phyloP scores from a whole-genome alignment of 2,113 vertebrate species.

The Lasiurus borealis region DNA sequence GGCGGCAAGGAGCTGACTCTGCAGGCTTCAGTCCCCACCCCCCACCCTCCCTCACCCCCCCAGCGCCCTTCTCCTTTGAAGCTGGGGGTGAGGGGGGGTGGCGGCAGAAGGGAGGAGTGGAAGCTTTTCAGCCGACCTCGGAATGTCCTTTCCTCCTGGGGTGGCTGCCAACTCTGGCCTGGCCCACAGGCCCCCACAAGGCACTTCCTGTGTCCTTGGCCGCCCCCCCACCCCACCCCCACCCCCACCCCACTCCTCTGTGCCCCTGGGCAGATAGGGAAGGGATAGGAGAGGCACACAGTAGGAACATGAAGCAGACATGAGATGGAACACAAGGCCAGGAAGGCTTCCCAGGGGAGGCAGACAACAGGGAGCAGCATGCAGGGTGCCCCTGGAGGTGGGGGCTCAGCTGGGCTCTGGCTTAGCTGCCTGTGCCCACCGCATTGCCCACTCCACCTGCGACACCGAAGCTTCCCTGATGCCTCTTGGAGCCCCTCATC shows the following conservation, averaged over 20 bases:
- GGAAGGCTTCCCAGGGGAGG: neutral
- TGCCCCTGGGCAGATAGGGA: slow-evolving; percentile 48
- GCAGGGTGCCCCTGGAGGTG: neutral
- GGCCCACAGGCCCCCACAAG: slow-evolving; percentile 82
- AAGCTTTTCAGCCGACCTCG: slow-evolving; percentile 79
- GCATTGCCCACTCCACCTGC: neutral
- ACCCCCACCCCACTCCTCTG: slow-evolving; percentile 56
- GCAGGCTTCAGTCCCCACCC: slow-evolving; percentile 42
- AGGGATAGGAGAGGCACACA: slow-evolving; percentile 45
- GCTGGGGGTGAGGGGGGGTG: slow-evolving; percentile 57
- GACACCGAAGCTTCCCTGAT: neutral
- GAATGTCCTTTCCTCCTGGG: slow-evolving; percentile 83
- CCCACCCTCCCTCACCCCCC: neutral
- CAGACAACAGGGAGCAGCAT: neutral
- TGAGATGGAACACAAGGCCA: neutral
- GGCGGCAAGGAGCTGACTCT: slow-evolving; percentile 57
- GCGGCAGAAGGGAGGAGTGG: slow-evolving; percentile 58
- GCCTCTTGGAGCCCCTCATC: neutral
- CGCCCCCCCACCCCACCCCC: slow-evolving; percentile 55
- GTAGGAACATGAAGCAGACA: neutral
- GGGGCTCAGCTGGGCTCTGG: neutral
- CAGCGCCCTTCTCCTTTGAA: slow-evolving; percentile 75
- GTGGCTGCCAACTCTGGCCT: slow-evolving; percentile 78
- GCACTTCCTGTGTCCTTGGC: slow-evolving; percentile 84
- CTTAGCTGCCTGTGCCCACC: neutral